Evolutionary conservation across 2,888 invertebrate species (phyloP).

Genomic region (Ormyrus pomaceus): DNA sequence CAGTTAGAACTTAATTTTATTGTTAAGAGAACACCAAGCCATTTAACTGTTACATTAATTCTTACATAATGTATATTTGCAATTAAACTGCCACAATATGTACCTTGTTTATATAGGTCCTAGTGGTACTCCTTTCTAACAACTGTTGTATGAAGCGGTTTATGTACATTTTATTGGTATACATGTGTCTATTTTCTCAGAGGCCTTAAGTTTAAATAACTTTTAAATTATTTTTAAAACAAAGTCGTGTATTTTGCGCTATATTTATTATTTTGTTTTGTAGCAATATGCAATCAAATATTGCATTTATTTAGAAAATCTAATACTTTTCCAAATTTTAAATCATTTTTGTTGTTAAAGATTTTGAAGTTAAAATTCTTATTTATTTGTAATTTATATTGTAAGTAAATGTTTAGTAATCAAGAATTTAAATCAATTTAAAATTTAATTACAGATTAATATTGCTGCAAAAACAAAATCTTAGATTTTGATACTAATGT

Average conservation of each 20-base stretch:
- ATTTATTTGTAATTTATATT: not conserved
- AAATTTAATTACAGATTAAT: conserved; percentile 10
- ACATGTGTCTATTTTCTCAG: conserved; percentile 22
- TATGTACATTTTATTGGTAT: conserved; percentile 23
- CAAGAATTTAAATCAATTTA: not conserved
- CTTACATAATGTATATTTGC: conserved; percentile 33
- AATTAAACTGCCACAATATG: conserved; percentile 34
- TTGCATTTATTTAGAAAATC: not conserved
- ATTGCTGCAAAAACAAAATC: conserved; percentile 49
- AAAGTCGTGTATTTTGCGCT: conserved; percentile 41
- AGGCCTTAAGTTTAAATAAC: not conserved
- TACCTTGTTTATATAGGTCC: conserved; percentile 39
- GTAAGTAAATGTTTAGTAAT: not conserved
- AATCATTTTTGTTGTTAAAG: too few relatives aligned
- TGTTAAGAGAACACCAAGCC: conserved; percentile 27
- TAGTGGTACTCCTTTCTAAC: conserved; percentile 37
- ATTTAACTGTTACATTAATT: conserved; percentile 50
- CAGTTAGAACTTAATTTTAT: too few relatives aligned
- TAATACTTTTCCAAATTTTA: too few relatives aligned
- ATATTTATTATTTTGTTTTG: conserved; percentile 46
- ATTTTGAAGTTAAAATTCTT: too few relatives aligned
- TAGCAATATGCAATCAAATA: conserved; percentile 33
- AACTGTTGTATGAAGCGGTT: conserved; percentile 47
- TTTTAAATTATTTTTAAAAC: conserved; percentile 24
- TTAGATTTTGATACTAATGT: conserved; percentile 33